These are phyloP conservation scores for Zaprionus gabonicus DNA, from an alignment of 1,140 invertebrate genomes.

Conservation along the genomic window DNA sequence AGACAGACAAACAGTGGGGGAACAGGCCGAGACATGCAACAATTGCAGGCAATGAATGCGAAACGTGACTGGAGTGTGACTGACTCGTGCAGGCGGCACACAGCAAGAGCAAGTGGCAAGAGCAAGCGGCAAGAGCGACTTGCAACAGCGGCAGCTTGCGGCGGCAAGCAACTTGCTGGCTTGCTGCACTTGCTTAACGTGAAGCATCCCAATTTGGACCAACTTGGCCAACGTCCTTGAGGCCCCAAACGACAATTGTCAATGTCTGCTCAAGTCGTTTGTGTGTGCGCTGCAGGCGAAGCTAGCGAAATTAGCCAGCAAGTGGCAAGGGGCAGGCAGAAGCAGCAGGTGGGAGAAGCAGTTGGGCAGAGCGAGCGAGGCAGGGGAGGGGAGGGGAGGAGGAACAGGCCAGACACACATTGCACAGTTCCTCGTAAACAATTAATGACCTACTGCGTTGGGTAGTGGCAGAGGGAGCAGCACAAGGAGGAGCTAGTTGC, in stretches of 20 bases:
- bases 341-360: too few species aligned
- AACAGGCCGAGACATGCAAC: conserved; percentile 54
- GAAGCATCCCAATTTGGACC: conserved; percentile 76
- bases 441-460: conserved; percentile 81
- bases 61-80: conserved; percentile 77
- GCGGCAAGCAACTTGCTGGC: neutral
- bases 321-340: neutral
- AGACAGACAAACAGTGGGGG: neutral
- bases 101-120: neutral
- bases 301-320: conserved; percentile 32
- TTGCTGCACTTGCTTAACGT: conserved; percentile 31
- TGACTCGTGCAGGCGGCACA: conserved; percentile 50
- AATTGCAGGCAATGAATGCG: conserved; percentile 56
- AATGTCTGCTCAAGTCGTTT: conserved; percentile 28
- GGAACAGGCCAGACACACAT: conserved; percentile 20
- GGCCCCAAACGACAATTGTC: conserved; percentile 38
- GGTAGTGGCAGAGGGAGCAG: conserved; percentile 28
- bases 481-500: neutral
- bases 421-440: conserved; percentile 60
- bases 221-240: conserved; percentile 77
- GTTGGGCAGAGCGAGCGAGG: neutral
- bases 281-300: neutral
- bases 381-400: neutral
- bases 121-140: too few species aligned
- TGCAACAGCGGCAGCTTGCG: neutral